Evolutionary conservation across 2,888 invertebrate genomes (phyloP).

Genomic region (Calameuta filiformis): DNA sequence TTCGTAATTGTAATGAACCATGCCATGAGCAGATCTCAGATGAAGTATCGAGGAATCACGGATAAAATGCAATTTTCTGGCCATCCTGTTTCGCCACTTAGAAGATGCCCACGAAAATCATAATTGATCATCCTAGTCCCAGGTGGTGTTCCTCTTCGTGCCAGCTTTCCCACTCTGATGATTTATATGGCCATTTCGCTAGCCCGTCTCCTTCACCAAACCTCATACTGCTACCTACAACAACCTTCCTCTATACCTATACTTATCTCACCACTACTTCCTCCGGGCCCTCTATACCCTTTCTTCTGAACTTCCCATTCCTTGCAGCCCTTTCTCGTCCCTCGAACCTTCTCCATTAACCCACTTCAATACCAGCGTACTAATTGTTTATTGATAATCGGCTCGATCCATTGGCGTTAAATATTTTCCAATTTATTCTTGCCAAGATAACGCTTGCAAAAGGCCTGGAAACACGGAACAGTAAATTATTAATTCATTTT

Average conservation of each 20-base stretch:
- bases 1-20: background rate
- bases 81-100: background rate
- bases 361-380: background rate
- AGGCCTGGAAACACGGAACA: background rate
- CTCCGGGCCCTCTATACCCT: background rate
- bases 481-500: background rate
- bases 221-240: background rate
- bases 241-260: background rate
- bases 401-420: background rate
- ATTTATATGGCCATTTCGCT: constrained; percentile 1
- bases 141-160: constrained; percentile 1
- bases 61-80: background rate
- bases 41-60: background rate
- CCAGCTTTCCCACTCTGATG: constrained; percentile 1
- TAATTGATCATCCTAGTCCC: constrained; percentile 5
- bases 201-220: background rate
- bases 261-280: background rate
- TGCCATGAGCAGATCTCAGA: background rate
- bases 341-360: background rate
- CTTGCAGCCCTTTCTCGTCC: background rate
- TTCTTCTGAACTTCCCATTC: background rate
- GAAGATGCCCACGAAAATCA: background rate
- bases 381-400: background rate
- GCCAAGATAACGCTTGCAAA: background rate
- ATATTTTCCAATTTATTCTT: background rate